Evolutionary conservation across 2,888 invertebrate species (phyloP).

Genomic region (Fabriciana adippe): DNA sequence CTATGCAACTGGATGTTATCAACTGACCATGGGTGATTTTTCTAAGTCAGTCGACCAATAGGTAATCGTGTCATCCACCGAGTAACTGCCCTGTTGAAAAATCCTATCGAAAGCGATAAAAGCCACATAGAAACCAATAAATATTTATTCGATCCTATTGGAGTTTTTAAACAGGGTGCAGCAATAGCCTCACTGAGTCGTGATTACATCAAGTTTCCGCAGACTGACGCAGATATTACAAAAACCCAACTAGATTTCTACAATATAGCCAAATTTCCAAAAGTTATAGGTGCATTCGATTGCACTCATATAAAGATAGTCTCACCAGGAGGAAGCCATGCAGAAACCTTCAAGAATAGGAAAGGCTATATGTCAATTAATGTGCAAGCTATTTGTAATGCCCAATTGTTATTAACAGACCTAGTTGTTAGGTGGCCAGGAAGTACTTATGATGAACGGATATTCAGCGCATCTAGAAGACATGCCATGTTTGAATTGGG

Average conservation of each 20-base stretch:
- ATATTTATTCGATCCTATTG: too few relatives aligned
- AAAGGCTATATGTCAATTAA: constrained; percentile 31
- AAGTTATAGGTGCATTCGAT: constrained; percentile 33
- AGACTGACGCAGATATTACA: constrained; percentile 27
- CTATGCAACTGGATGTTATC: constrained; percentile 14
- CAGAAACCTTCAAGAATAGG: constrained; percentile 34
- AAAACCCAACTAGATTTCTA: constrained; percentile 29
- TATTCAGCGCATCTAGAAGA: constrained; percentile 24
- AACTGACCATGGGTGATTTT: too few relatives aligned
- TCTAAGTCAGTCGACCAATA: constrained; percentile 20
- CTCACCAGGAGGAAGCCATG: constrained; percentile 31
- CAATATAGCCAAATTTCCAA: constrained; percentile 35
- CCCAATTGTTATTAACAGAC: constrained; percentile 23
- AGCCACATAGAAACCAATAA: too few relatives aligned
- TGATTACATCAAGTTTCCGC: constrained; percentile 27
- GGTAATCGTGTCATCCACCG: constrained; percentile 29
- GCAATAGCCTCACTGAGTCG: constrained; percentile 27
- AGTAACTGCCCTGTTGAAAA: too few relatives aligned
- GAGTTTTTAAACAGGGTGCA: too few relatives aligned
- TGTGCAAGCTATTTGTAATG: constrained; percentile 28
- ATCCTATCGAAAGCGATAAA: too few relatives aligned
- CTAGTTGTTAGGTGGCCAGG: constrained; percentile 36
- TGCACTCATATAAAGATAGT: constrained; percentile 28
- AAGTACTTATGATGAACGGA: constrained; percentile 33
- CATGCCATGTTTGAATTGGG: constrained; percentile 22